These are phyloP conservation scores for Characodon lateralis DNA, from an alignment of 2,797 vertebrate genomes.

Conservation along the genomic window DNA sequence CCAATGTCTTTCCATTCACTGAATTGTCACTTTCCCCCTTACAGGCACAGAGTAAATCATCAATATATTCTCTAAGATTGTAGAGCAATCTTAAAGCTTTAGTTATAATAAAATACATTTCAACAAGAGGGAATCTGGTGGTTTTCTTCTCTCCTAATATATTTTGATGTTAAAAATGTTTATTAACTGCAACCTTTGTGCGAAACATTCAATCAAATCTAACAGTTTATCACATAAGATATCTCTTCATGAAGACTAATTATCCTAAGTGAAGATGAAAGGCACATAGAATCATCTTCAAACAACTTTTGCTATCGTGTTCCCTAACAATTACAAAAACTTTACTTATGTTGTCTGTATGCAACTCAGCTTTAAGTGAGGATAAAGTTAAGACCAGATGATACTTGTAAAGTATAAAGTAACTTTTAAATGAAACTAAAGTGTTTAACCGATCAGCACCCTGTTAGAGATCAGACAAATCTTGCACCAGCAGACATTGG, in stretches of 20 bases:
- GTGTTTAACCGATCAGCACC: background rate
- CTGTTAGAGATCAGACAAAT: background rate
- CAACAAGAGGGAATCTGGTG: background rate
- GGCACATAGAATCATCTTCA: background rate
- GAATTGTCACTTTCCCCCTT: background rate
- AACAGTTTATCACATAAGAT: background rate
- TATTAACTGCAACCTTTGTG: background rate
- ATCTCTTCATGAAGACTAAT: background rate
- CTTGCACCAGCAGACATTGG: background rate
- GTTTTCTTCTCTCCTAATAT: background rate
- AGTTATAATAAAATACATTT: constrained; percentile 4
- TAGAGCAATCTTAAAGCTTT: background rate
- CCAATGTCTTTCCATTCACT: background rate
- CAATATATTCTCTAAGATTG: background rate
- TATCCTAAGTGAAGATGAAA: background rate
- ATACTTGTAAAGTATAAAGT: background rate
- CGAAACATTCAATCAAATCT: background rate
- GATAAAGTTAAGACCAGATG: background rate
- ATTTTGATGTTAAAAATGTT: background rate
- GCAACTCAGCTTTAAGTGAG: background rate
- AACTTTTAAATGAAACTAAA: background rate
- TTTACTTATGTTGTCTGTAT: too few species aligned
- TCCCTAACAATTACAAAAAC: too few species aligned
- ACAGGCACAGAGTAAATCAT: background rate
- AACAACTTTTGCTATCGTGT: background rate